Base-by-base conservation (phyloP, 2,113 vertebrate genomes). In the Perognathus longimembris region DNA sequence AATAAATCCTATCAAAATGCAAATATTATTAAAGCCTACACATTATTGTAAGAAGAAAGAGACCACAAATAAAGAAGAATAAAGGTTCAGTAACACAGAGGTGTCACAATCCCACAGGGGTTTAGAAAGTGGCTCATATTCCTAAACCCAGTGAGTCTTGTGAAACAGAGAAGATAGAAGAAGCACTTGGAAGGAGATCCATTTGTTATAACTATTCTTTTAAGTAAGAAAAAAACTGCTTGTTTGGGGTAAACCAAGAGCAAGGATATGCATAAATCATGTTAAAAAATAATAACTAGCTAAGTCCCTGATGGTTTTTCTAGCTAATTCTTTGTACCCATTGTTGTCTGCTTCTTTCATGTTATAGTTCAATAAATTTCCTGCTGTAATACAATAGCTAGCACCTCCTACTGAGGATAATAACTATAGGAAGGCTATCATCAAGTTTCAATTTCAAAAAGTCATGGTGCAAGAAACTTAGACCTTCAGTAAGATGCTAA, bases 1-100 rank as follows among this genome's bases (percentile, higher is more conserved):
- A 88, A 69, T 76, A 89, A 70, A 26, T 63, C n/a, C 15, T 85
- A 40, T 54, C 79, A 87, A 45, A 84, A 90, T 79, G 42, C 75
- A 93, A 64, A 50, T 3, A 40, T 76, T 50, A 76, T 59, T 66
- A 66, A 57, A 71, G 18, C 11, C 8, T 90, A 54, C 80, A 12
- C 7, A 54, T 90, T 6, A 50, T 34, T 75, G 42, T 59, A 21
- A 45, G 64, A 77, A 90, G 8, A 40, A 83, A 34, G 32, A 64
- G 92, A 63, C 3, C 36, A 64, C 61, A 12, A 54, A 54, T 45
- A 24, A 66, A 15, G 14, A 90, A 4, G 10, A 69, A 40, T 78
- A 54, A 69, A 54, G 26, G 1, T 21, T 32, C 21, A 34, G 50
- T 78, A 57, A 10, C 34, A 75, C 6, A 69, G 6, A 83, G 24